Evolutionary conservation across 2,113 vertebrate genomes (phyloP).

Genomic region (Callocephalon fimbriatum): DNA sequence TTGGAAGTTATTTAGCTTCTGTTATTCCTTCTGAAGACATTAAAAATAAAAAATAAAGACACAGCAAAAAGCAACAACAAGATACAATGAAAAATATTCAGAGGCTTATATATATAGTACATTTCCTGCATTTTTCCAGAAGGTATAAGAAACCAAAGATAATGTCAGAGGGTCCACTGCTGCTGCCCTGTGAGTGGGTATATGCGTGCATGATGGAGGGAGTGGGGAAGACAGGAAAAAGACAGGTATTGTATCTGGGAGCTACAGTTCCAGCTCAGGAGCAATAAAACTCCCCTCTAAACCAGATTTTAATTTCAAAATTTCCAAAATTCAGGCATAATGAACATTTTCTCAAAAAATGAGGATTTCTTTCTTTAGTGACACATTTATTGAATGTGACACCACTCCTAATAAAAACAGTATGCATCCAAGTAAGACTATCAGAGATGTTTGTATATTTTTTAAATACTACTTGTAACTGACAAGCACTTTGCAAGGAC

Average conservation of each 20-base stretch:
- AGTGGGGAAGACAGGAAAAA: not conserved
- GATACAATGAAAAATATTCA: not conserved
- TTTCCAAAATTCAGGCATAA: not conserved
- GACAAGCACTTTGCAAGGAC: not conserved
- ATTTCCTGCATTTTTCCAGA: not conserved
- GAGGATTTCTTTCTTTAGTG: not conserved
- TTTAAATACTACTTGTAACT: not conserved
- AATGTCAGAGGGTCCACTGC: not conserved
- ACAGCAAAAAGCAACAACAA: not conserved
- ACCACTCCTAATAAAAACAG: not conserved
- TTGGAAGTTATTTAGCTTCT: not conserved
- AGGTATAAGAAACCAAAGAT: not conserved
- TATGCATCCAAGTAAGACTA: not conserved
- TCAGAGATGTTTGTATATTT: not conserved
- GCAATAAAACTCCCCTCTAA: not conserved
- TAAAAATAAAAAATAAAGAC: not conserved
- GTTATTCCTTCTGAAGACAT: not conserved
- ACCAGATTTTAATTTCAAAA: not conserved
- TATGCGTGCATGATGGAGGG: accelerated
- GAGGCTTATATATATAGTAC: not conserved
- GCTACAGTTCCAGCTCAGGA: not conserved
- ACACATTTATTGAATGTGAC: not conserved
- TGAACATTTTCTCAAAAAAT: not conserved
- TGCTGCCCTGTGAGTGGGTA: not conserved
- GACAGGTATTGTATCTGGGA: not conserved